phyloP scores from a whole-genome alignment of 2,113 vertebrate species.

The Sorex fumeus region DNA sequence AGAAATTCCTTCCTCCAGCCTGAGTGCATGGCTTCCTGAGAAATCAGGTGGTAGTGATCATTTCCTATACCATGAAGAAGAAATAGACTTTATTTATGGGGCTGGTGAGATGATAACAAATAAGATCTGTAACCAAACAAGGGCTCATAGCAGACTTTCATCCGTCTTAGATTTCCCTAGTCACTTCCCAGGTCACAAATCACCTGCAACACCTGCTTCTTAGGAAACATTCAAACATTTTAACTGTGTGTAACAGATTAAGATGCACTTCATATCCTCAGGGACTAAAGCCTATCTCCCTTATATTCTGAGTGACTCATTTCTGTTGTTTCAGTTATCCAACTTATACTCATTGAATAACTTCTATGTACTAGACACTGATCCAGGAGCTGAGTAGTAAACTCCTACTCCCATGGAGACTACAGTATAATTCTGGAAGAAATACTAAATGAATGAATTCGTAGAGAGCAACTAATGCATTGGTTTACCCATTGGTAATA shows the following conservation, averaged over 20 bases:
- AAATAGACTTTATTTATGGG: no score
- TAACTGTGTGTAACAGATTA: background rate
- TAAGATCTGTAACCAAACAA: no score
- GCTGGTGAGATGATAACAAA: no score
- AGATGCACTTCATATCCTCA: background rate
- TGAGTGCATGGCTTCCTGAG: no score
- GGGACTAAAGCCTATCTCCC: background rate
- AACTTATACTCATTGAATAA: constrained; percentile 1
- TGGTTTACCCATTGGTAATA: background rate
- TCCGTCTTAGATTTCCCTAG: no score
- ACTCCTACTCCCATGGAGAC: background rate
- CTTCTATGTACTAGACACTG: background rate
- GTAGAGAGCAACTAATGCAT: background rate
- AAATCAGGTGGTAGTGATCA: no score
- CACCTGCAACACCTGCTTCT: background rate
- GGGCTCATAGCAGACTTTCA: no score
- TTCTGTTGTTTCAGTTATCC: constrained; percentile 15
- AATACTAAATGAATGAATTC: constrained; percentile 47
- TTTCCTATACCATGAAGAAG: no score
- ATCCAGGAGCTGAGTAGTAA: constrained; percentile 24
- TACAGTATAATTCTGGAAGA: constrained; percentile 5
- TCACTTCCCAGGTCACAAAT: no score
- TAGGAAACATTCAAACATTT: constrained; percentile 7
- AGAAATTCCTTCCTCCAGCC: no score
- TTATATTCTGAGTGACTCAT: constrained; percentile 9